These are phyloP conservation scores for Liasis olivaceus DNA, from an alignment of 2,797 vertebrate species.

Conservation along the genomic window DNA sequence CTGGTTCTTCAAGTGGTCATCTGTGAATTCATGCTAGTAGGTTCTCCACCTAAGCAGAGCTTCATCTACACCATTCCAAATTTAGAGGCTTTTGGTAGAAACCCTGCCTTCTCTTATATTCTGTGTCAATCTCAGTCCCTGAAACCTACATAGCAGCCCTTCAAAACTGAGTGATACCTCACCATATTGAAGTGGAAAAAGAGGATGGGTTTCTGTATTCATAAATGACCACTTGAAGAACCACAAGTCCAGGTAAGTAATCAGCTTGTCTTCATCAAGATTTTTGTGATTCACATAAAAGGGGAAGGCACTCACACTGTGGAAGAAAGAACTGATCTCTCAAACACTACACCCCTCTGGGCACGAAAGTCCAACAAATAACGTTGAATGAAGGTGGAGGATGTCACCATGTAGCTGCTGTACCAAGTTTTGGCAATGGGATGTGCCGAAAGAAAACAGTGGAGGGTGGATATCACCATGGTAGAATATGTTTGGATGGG, in stretches of 20 bases:
- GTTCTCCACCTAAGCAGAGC: too few species aligned
- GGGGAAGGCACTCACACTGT: background rate
- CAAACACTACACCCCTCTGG: background rate
- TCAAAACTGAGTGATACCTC: background rate
- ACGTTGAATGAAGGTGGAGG: background rate
- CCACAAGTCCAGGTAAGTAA: background rate
- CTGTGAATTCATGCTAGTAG: too few species aligned
- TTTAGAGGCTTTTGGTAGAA: too few species aligned
- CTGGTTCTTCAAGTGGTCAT: too few species aligned
- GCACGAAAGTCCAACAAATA: background rate
- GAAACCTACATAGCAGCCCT: too few species aligned
- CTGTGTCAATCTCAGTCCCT: too few species aligned
- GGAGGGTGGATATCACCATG: background rate
- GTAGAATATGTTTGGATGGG: background rate
- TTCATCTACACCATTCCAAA: too few species aligned
- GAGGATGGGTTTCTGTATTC: background rate
- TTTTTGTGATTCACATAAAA: background rate
- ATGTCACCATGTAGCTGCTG: background rate
- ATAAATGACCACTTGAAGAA: background rate
- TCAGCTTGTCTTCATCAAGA: background rate
- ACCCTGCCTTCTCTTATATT: too few species aligned
- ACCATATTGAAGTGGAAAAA: background rate
- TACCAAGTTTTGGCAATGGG: background rate
- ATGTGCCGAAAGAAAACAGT: background rate
- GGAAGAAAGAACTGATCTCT: background rate